Conservation (phyloP, 2,797 vertebrate genomes). For the Menidia menidia region DNA sequence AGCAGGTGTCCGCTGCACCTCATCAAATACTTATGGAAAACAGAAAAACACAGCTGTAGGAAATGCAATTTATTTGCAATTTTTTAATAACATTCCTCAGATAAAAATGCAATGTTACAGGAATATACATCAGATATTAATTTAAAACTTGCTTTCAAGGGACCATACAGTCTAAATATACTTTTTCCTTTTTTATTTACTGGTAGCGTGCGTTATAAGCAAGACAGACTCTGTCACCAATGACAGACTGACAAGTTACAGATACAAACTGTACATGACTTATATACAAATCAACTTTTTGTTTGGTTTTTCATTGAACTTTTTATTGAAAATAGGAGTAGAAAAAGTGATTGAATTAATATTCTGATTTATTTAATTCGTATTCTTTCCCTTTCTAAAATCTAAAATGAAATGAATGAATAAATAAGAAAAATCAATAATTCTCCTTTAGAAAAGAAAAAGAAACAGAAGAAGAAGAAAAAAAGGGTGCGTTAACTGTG, state of each 20-base stretch:
- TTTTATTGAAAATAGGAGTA: slow-evolving; percentile 89
- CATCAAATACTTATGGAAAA: neutral
- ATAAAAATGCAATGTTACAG: slow-evolving; percentile 99
- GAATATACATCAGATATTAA: slow-evolving; percentile 99
- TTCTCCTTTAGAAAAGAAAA: slow-evolving; percentile 59
- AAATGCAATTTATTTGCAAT: slow-evolving; percentile 98
- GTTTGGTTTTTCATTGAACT: slow-evolving; percentile 75
- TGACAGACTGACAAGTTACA: slow-evolving; percentile 90
- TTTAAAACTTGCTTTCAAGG: slow-evolving; percentile 92
- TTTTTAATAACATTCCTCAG: slow-evolving; percentile 99
- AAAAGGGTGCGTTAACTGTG: slow-evolving; percentile 61
- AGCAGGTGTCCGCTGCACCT: neutral
- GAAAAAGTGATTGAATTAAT: slow-evolving; percentile 88
- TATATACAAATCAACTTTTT: slow-evolving; percentile 94
- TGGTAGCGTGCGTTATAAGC: slow-evolving; percentile 94
- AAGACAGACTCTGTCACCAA: slow-evolving; percentile 94
- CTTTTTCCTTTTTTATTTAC: slow-evolving; percentile 89
- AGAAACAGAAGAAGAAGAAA: slow-evolving; percentile 60
- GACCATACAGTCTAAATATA: slow-evolving; percentile 91
- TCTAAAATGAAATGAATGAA: slow-evolving; percentile 83
- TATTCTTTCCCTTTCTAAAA: slow-evolving; percentile 84
- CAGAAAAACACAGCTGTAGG: slow-evolving; percentile 74
- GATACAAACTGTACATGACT: slow-evolving; percentile 97
- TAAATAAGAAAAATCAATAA: slow-evolving; percentile 49
- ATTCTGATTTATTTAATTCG: slow-evolving; percentile 84